Conservation (phyloP, 2,888 invertebrate species). For the Brenthis hecate region DNA sequence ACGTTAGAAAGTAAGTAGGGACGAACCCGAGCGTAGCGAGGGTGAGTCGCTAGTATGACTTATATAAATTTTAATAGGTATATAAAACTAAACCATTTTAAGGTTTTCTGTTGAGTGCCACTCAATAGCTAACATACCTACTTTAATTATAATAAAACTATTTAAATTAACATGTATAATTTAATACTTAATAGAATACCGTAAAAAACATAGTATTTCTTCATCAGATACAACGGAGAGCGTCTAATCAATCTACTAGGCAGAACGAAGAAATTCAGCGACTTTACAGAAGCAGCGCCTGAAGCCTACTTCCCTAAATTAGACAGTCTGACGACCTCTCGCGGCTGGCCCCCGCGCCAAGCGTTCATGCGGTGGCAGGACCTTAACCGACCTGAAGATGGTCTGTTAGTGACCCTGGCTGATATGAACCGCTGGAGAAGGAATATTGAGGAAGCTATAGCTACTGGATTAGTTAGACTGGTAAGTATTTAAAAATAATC, state of each 20-base stretch:
- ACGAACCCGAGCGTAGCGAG: too few species aligned
- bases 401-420: slow-evolving; percentile 81
- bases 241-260: slow-evolving; percentile 88
- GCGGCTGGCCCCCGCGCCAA: slow-evolving; percentile 88
- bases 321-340: slow-evolving; percentile 86
- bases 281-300: slow-evolving; percentile 86
- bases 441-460: slow-evolving; percentile 88
- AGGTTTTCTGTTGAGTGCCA: too few species aligned
- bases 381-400: slow-evolving; percentile 85
- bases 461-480: slow-evolving; percentile 84
- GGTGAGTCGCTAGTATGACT: too few species aligned
- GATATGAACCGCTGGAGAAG: slow-evolving; percentile 89
- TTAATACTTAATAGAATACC: not conserved
- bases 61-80: too few species aligned
- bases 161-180: not conserved
- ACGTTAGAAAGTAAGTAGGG: too few species aligned
- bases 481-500: slow-evolving; percentile 59
- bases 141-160: not conserved
- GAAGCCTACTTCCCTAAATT: slow-evolving; percentile 93
- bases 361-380: slow-evolving; percentile 83
- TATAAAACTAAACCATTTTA: not conserved
- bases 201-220: not conserved
- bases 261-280: slow-evolving; percentile 84
- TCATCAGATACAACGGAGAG: slow-evolving; percentile 87
- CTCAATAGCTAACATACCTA: not conserved